Evolutionary conservation across 2,888 invertebrate species (phyloP).

Genomic region (Agonopterix arenella): DNA sequence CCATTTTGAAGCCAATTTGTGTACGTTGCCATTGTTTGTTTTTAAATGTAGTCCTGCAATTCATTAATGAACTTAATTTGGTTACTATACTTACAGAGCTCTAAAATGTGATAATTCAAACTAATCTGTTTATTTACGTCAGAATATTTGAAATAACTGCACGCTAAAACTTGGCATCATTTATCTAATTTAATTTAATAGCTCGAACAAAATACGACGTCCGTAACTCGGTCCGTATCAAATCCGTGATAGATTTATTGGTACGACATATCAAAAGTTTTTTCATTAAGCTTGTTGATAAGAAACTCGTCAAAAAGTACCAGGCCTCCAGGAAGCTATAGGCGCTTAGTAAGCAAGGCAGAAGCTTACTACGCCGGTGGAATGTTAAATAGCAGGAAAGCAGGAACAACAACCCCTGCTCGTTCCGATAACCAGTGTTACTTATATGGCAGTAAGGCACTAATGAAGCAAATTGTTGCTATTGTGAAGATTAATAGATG

Average conservation of each 20-base stretch:
- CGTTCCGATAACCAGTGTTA: conserved; percentile 19
- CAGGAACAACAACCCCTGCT: conserved; percentile 30
- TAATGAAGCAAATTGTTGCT: conserved; percentile 10
- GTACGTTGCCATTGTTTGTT: conserved; percentile 12
- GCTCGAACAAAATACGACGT: too few relatives aligned
- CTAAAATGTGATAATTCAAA: too few relatives aligned
- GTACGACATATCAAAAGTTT: too few relatives aligned
- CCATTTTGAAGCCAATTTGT: conserved; percentile 20
- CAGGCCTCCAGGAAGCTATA: conserved; percentile 33
- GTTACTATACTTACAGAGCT: neutral
- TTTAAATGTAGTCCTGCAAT: conserved; percentile 10
- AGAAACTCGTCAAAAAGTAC: conserved; percentile 16
- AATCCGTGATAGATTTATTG: too few relatives aligned
- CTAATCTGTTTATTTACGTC: too few relatives aligned
- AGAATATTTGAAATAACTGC: too few relatives aligned
- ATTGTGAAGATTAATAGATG: neutral
- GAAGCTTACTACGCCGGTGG: conserved; percentile 34
- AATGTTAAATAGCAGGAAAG: conserved; percentile 40
- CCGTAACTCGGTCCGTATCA: too few relatives aligned
- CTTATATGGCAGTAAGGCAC: conserved; percentile 3
- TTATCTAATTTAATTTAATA: too few relatives aligned
- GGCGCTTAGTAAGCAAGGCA: conserved; percentile 26
- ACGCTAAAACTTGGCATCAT: too few relatives aligned
- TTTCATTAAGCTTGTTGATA: neutral
- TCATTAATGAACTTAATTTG: conserved; percentile 13